These are phyloP conservation scores for Emydoidea blandingii DNA, from an alignment of 2,797 vertebrate species.

Conservation along the genomic window DNA sequence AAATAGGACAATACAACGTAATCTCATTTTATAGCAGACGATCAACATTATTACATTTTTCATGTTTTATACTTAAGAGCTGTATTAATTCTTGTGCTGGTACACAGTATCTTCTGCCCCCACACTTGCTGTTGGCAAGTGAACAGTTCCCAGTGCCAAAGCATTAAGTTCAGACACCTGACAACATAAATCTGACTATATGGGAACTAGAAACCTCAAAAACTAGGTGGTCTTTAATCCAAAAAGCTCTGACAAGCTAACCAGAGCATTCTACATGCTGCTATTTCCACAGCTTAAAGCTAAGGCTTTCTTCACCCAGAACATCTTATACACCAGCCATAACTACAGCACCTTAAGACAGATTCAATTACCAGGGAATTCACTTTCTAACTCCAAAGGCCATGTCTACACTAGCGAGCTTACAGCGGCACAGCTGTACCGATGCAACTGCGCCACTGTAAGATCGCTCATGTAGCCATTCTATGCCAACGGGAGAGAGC, in stretches of 20 bases:
- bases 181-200: not conserved
- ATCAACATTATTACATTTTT: constrained; percentile 43
- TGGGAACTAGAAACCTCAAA: not conserved
- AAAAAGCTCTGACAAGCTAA: not conserved
- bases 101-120: not conserved
- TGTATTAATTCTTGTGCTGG: constrained; percentile 21
- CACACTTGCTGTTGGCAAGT: not conserved
- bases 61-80: constrained; percentile 23
- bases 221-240: not conserved
- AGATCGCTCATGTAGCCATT: too few species aligned
- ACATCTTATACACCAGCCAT: not conserved
- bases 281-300: not conserved
- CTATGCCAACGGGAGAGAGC: too few species aligned
- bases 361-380: not conserved
- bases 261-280: not conserved
- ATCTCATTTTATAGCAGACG: not conserved
- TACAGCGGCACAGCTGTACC: too few species aligned
- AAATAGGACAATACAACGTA: constrained; percentile 12
- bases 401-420: too few species aligned
- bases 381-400: not conserved
- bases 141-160: not conserved
- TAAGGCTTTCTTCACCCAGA: not conserved
- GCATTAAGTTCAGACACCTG: not conserved
- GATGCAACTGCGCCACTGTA: too few species aligned
- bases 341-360: too few species aligned